Conservation (phyloP, 2,797 vertebrate species). For the Poeciliopsis infans region DNA sequence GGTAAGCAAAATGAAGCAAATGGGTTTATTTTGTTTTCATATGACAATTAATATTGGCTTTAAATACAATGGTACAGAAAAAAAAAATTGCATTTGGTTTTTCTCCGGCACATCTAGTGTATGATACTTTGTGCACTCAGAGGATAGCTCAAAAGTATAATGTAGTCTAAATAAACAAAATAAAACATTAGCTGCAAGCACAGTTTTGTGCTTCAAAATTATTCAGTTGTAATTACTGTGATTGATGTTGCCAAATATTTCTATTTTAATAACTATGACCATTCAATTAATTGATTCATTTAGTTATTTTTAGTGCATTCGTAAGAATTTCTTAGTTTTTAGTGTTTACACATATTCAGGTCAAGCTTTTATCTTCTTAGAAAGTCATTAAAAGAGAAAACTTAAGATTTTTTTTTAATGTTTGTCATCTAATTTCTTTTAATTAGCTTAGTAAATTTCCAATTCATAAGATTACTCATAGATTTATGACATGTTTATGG, state of each 20-base stretch:
- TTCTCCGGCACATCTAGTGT: background rate
- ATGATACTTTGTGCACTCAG: background rate
- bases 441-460: constrained; percentile 67
- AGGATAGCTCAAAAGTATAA: background rate
- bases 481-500: constrained; percentile 75
- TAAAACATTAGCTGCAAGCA: background rate
- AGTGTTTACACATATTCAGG: background rate
- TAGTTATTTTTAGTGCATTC: background rate
- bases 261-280: no score
- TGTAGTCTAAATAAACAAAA: background rate
- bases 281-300: background rate
- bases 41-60: background rate
- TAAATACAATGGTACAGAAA: background rate
- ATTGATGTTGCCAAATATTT: background rate
- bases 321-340: background rate
- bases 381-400: constrained; percentile 45
- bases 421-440: constrained; percentile 75
- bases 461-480: constrained; percentile 69
- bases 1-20: background rate
- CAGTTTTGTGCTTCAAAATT: background rate
- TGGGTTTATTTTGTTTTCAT: background rate
- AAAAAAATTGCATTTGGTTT: background rate
- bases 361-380: background rate
- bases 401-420: constrained; percentile 74
- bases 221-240: background rate